Evolutionary conservation across 92 coral and sea anemone species (phyloP).

Genomic region (Chrysogorgia sp.): DNA sequence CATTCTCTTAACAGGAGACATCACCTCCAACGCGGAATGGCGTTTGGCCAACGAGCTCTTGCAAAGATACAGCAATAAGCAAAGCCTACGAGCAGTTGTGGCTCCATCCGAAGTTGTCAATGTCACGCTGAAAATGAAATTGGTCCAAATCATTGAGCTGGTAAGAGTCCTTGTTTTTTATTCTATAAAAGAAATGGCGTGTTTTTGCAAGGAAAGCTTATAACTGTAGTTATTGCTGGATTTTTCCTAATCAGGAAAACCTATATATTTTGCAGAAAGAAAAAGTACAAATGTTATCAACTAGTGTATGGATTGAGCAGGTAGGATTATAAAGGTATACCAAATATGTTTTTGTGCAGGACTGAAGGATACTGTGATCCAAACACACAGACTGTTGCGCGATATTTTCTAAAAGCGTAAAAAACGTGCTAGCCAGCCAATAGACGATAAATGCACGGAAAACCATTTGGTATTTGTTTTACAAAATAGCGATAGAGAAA

Average conservation of each 20-base stretch:
- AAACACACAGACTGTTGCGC: too few relatives aligned
- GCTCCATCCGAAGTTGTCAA: slow-evolving; percentile 55
- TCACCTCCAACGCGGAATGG: slow-evolving; percentile 26
- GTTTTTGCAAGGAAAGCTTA: too few relatives aligned
- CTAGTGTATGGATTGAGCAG: slow-evolving; percentile 92
- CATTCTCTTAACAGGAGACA: background rate
- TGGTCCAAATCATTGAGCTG: slow-evolving; percentile 76
- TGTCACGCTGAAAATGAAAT: slow-evolving; percentile 65
- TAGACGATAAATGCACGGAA: too few relatives aligned
- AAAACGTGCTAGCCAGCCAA: too few relatives aligned
- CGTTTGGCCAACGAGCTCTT: slow-evolving; percentile 10
- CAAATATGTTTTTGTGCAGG: too few relatives aligned
- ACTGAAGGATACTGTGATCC: too few relatives aligned
- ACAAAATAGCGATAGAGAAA: too few relatives aligned
- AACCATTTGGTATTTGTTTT: too few relatives aligned
- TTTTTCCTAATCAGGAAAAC: background rate
- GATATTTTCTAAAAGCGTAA: too few relatives aligned
- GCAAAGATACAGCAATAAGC: slow-evolving; percentile 6
- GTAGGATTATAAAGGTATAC: too few relatives aligned
- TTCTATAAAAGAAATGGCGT: too few relatives aligned
- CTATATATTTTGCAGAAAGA: slow-evolving; percentile 56
- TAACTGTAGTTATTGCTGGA: too few relatives aligned
- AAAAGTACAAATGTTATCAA: slow-evolving; percentile 69
- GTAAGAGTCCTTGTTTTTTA: slow-evolving; percentile 37
- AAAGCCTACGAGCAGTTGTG: slow-evolving; percentile 11